A percentile compares a stretch with the other conserved stretches of the same genome.
These are phyloP conservation scores for Peribatodes rhomboidaria DNA, from an alignment of 2,888 invertebrate species.

Conservation along the genomic window DNA sequence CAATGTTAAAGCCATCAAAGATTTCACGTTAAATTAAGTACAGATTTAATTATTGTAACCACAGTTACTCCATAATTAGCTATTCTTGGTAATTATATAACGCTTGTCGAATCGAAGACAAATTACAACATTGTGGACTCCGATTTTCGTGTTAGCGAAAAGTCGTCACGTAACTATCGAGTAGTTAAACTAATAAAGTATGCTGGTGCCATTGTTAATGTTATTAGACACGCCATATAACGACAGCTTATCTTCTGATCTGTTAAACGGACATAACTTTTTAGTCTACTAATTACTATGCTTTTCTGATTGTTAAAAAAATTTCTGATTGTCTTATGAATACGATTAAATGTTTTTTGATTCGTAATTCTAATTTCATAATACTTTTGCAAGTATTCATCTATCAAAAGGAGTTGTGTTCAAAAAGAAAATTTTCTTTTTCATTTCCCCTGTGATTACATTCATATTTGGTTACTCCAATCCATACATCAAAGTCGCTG, in stretches of 20 bases:
- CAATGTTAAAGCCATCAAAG: constrained; percentile 21
- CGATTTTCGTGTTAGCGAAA: constrained; percentile 28
- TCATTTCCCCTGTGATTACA: constrained; percentile 54
- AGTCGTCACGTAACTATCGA: constrained; percentile 25
- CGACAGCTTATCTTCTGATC: constrained; percentile 14
- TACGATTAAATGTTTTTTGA: not conserved
- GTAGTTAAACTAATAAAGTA: constrained; percentile 15
- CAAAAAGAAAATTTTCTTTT: constrained; percentile 41
- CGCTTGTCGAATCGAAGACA: constrained; percentile 28
- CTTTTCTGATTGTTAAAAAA: constrained; percentile 26
- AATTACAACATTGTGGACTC: constrained; percentile 32
- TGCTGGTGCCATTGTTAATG: constrained; percentile 24
- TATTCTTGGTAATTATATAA: constrained; percentile 37
- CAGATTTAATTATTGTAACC: constrained; percentile 24
- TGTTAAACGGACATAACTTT: constrained; percentile 15
- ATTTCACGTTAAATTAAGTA: constrained; percentile 30
- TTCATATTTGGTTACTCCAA: constrained; percentile 55
- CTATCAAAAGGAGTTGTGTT: not conserved
- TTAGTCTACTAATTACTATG: constrained; percentile 30
- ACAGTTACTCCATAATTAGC: constrained; percentile 29
- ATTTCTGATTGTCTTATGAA: no score
- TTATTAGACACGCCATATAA: constrained; percentile 23
- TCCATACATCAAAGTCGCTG: constrained; percentile 63
- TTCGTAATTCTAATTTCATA: not conserved
- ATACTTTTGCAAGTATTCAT: not conserved